Evolutionary conservation across 2,797 vertebrate species (phyloP).

Genomic region (Diglossa cyanea): DNA sequence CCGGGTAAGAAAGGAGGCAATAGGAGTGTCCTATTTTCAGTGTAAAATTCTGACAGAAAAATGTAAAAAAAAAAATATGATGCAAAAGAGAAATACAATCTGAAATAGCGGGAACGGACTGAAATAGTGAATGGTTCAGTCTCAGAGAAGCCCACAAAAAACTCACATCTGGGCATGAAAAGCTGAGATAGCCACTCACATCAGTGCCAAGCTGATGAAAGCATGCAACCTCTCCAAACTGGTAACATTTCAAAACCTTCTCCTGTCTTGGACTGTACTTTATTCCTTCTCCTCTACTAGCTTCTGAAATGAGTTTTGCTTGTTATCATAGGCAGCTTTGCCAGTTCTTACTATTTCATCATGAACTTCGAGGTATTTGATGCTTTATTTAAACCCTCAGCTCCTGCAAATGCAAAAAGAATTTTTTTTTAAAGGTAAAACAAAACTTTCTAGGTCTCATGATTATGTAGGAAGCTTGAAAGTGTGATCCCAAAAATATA

Average conservation of each 20-base stretch:
- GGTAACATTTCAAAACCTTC: not conserved
- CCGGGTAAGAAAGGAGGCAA: not conserved
- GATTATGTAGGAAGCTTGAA: constrained; percentile 14
- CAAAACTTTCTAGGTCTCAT: constrained; percentile 13
- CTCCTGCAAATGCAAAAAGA: not conserved
- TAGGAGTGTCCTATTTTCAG: not conserved
- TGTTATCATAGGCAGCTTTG: not conserved
- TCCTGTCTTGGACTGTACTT: not conserved
- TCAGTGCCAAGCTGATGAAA: not conserved
- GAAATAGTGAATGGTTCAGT: not conserved
- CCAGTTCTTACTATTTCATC: not conserved
- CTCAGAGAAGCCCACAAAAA: not conserved
- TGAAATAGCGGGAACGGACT: not conserved
- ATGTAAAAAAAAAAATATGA: not conserved
- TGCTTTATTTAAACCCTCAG: constrained; percentile 44
- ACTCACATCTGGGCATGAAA: not conserved
- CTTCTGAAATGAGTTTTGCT: not conserved
- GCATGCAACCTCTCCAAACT: not conserved
- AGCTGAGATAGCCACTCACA: not conserved
- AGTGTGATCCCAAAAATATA: constrained; percentile 5
- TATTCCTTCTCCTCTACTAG: not conserved
- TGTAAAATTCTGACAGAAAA: not conserved
- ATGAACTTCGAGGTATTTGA: not conserved
- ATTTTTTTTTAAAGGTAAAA: constrained; percentile 5
- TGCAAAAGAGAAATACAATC: not conserved